Evolutionary conservation across 1,140 invertebrate species (phyloP).

Genomic region (Pachypsylla venusta): DNA sequence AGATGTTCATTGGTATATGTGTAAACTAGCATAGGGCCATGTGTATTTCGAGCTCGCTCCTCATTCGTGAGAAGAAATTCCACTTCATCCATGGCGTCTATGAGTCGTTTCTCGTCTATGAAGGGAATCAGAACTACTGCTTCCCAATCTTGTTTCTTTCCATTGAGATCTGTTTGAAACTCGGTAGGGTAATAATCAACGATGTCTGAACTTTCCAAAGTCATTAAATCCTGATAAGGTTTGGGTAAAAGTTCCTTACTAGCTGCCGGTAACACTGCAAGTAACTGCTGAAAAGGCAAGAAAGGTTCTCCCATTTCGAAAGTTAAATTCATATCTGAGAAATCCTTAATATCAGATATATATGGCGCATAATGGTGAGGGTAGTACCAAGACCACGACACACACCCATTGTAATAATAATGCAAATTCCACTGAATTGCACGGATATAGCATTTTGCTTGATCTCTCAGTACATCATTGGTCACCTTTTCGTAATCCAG

Average conservation of each 20-base stretch:
- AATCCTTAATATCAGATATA: constrained; percentile 80
- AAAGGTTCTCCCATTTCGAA: constrained; percentile 82
- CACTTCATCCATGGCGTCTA: constrained; percentile 60
- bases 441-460: constrained; percentile 74
- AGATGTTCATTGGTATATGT: constrained; percentile 42
- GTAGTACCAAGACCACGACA: constrained; percentile 96
- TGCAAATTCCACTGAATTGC: constrained; percentile 93
- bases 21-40: constrained; percentile 74
- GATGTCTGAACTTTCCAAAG: constrained; percentile 61
- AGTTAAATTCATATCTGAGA: constrained; percentile 51
- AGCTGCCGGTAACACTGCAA: constrained; percentile 82
- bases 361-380: constrained; percentile 93
- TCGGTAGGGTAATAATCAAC: constrained; percentile 78
- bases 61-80: constrained; percentile 48
- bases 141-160: constrained; percentile 94
- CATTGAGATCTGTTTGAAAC: constrained; percentile 82
- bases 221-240: constrained; percentile 72
- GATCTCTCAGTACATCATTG: constrained; percentile 58
- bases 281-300: constrained; percentile 83
- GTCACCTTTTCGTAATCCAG: constrained; percentile 55
- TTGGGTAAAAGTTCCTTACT: constrained; percentile 62
- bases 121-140: constrained; percentile 94
- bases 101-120: constrained; percentile 72
- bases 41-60: constrained; percentile 59
- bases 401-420: constrained; percentile 93